Percentiles rank a stretch among this genome's conserved stretches.
These are phyloP conservation scores for Bergia puertoricense DNA, from an alignment of 92 coral and sea anemone species.

Conservation along the genomic window DNA sequence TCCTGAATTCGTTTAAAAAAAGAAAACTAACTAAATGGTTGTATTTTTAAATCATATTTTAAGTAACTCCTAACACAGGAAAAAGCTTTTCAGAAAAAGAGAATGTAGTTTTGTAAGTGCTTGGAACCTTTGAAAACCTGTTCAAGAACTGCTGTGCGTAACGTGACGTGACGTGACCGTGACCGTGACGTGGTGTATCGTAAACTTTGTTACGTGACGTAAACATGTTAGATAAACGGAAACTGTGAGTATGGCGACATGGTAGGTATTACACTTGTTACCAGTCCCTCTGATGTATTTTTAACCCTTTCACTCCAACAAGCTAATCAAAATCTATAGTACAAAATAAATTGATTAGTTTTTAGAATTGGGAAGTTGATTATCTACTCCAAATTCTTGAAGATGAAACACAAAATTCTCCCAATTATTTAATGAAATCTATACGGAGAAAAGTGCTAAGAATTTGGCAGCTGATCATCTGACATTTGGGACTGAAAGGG, in stretches of 20 bases:
- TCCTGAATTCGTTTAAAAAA: background rate
- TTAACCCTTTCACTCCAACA: no score
- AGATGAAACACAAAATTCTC: no score
- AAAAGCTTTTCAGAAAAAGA: background rate
- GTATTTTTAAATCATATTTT: background rate
- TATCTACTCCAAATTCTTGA: no score
- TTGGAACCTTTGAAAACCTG: background rate
- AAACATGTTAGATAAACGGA: slow-evolving; percentile 12
- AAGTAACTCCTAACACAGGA: slow-evolving; percentile 5
- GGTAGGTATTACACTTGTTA: slow-evolving; percentile 15
- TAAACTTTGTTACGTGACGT: slow-evolving; percentile 42
- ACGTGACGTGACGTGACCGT: slow-evolving; percentile 51
- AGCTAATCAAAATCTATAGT: no score
- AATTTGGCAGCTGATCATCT: no score
- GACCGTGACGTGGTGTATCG: slow-evolving; percentile 60
- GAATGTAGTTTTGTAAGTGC: slow-evolving; percentile 1
- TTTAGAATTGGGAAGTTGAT: no score
- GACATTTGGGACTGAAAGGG: no score
- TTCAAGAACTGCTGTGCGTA: slow-evolving; percentile 38
- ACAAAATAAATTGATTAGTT: no score
- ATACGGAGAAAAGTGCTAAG: no score
- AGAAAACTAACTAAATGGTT: background rate
- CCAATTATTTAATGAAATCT: no score
- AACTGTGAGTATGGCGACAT: slow-evolving; percentile 34
- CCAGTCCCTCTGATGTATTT: no score